These are phyloP conservation scores for Gavialis gangeticus DNA, from an alignment of 2,113 vertebrate genomes.

Conservation along the genomic window DNA sequence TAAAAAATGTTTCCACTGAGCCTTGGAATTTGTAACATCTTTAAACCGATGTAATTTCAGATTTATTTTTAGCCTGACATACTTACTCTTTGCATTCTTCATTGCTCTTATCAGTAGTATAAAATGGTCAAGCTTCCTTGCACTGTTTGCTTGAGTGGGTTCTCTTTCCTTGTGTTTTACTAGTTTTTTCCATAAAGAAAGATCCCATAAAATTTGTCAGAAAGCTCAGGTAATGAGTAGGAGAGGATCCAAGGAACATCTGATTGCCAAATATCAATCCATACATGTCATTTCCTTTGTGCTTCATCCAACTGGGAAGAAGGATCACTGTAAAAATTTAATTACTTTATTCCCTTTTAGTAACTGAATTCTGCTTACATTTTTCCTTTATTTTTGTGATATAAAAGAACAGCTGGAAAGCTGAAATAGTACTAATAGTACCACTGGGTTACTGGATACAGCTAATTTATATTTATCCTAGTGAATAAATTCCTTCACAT, in stretches of 20 bases:
- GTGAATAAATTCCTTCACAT: background rate
- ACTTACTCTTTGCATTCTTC: background rate
- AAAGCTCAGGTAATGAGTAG: background rate
- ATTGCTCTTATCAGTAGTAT: background rate
- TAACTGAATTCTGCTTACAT: background rate
- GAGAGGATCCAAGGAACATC: background rate
- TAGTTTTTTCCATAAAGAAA: background rate
- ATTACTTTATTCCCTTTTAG: background rate
- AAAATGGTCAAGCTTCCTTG: background rate
- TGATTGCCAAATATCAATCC: background rate
- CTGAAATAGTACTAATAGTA: background rate
- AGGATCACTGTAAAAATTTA: background rate
- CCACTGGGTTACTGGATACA: background rate
- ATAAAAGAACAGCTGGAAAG: background rate
- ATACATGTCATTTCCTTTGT: background rate
- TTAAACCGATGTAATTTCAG: conserved; percentile 49
- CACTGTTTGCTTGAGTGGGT: background rate
- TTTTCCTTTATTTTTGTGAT: background rate
- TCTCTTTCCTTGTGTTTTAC: background rate
- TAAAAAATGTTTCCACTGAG: conserved; percentile 17
- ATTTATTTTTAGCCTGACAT: background rate
- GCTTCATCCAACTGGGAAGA: background rate
- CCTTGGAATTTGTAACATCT: conserved; percentile 31
- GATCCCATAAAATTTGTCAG: background rate
- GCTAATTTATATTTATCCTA: background rate